Base-by-base conservation (phyloP, 2,797 vertebrate genomes). In the Sebastes steindachneri region DNA sequence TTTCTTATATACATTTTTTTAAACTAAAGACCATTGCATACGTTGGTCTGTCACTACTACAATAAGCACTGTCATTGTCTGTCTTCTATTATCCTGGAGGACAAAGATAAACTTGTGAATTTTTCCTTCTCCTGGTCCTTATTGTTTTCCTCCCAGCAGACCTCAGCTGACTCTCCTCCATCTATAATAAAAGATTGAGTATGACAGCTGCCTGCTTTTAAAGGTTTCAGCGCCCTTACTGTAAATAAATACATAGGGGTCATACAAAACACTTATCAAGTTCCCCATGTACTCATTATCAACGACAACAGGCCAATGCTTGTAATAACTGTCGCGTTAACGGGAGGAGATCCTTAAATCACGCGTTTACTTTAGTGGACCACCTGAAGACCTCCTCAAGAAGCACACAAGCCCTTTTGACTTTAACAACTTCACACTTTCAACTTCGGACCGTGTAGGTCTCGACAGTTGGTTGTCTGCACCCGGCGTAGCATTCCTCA, bases 21-120 rank as follows among this genome's bases (percentile, higher is more conserved):
- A 3, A 33, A 72, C n/a, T 14, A 12, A 53, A n/a, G n/a, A 26
- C 3, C 9, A 4, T 6, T 48, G 28, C 37, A 65, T 5, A 4
- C 45, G 8, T 58, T 73, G 65, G 1, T n/a, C 25, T 12, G 8
- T 35, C 29, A 33, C 3, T 10, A 8, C 26, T 51, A 25, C 23
- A 64, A 2, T 14, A 25, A n/a, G 26, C 53, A 63, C 3, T 29
- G 21, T 35, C 29, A n/a, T n/a, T n/a, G n/a, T n/a, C n/a, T n/a
- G n/a, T n/a, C n/a, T n/a, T n/a, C n/a, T n/a, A n/a, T n/a, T n/a
- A n/a, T 81, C 33, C 76, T 82, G 62, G 72, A 77, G 65, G 84
- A 84, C 80, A 85, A 89, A 91, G 88, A 91, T 92, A 88, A 82
- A 85, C 81, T 72, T 89, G 87, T 79, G 88, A 86, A 81, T 76